Evolutionary conservation across 2,797 vertebrate species (phyloP), one percentile per base, ranked within the genome.

Genomic region (Clarias platycephalus): DNA sequence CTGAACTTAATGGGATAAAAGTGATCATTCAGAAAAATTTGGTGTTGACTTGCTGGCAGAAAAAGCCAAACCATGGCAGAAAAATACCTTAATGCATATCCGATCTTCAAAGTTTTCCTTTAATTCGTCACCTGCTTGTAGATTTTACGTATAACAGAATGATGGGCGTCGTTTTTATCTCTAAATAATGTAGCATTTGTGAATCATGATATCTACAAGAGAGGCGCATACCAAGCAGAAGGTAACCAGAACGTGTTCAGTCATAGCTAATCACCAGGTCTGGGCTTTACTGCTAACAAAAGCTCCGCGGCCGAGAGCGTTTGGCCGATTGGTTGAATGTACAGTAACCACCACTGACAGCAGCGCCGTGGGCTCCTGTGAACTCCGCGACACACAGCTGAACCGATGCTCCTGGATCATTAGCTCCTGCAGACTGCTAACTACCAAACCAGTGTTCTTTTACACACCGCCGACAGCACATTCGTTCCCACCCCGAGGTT

Each of bases 381-480:
- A 92, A 90, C 91, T 20, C 92, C 93, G 93, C 93, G 71, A 77
- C 80, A 66, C 89, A 85, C 87, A 91, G 89, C 90, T 85, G 90
- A 93, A 90, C 91, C 92, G 90, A 91, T 91, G 86, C 92, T 94
- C 93, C 90, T 94, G 92, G 93, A 93, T 94, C 93, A 93, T 12
- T 88, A 91, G 78, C 78, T 80, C 66, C 93, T 91, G 86, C 89
- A 81, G 93, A 92, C 88, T 84, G 88, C 83, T 88, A 78, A 26
- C 89, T 82, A 89, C 74, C 77, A 83, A 63, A 71, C 83, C 68
- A 64, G 53, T 49, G 34, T 66, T 71, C 64, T 68, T 13, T 62
- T 81, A 66, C 60, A 64, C 64, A 28, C 79, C 58, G 84, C 78
- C 67, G 71, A 5, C 20, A 66, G 62, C 55, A 13, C 44, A 22